Evolutionary conservation across 2,888 invertebrate species (phyloP).

Genomic region (Nephrotoma guestfalica): DNA sequence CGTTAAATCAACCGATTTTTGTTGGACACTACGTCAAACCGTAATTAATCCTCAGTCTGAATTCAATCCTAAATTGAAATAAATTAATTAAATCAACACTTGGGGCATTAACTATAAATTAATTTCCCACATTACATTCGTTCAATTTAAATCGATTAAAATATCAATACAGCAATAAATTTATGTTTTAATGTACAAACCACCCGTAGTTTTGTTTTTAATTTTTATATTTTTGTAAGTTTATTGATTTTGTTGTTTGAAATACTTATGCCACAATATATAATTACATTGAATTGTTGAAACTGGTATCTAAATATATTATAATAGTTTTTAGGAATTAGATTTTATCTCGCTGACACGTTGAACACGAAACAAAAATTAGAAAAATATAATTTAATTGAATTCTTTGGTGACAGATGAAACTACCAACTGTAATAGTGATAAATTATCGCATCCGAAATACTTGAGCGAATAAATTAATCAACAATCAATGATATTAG

Average conservation of each 20-base stretch:
- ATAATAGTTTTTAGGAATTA: background rate
- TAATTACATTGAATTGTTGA: background rate
- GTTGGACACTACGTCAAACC: background rate
- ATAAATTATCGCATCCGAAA: background rate
- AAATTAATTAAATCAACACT: background rate
- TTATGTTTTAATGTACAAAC: background rate
- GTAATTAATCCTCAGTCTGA: background rate
- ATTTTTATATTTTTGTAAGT: background rate
- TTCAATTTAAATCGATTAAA: background rate
- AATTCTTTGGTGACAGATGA: background rate
- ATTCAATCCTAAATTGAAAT: background rate
- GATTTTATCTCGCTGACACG: background rate
- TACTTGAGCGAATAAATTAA: background rate
- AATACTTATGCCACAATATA: background rate
- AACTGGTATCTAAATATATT: background rate
- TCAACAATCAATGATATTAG: background rate
- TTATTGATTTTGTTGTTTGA: background rate
- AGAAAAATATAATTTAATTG: background rate
- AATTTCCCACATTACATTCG: background rate
- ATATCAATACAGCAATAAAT: background rate
- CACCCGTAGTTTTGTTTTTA: background rate
- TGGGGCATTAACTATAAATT: background rate
- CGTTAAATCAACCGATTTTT: background rate
- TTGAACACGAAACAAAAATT: background rate
- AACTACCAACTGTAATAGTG: background rate